Base-by-base conservation (phyloP, 37 sponge, comb jelly and placozoan species). In the Lycopodina hypogea region DNA sequence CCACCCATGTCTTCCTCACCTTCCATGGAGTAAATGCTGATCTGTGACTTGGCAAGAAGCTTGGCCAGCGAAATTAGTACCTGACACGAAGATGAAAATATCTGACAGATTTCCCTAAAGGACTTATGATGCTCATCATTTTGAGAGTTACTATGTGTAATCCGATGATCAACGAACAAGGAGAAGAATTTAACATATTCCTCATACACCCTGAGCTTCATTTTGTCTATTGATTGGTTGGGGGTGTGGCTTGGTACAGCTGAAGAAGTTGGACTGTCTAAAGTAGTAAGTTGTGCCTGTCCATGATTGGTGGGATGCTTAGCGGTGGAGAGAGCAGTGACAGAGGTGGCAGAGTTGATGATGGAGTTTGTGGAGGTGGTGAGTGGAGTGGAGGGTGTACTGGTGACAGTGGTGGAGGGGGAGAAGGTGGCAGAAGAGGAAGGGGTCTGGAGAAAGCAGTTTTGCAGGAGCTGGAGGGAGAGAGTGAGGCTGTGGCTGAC, bases 161-260 rank as follows among this genome's bases (percentile, higher is more conserved):
- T n/a, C 21, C 55, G 65, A 30, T 53, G 6, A 32, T 36, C 30
- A 8, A 78, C n/a, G 30, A 78, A 78, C 18, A 35, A 21, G 18
- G 68, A 48, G 39, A 78, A 78, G 36, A 68, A 68, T 1, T 21
- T 24, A 12, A 78, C 36, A 67, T 68, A 78, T 7, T 76, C 61
- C 12, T 35, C 56, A 35, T 19, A 50, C 8, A 56, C 51, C 24
- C 53, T 15, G 35, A 52, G 35, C 38, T 29, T 51, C 68, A 68
- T 68, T 41, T 77, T 65, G 9, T 77, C 50, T 36, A 34, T 22
- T 38, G 35, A 34, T 22, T 33, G 60, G n/a, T 28, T 2, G 18
- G 51, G 50, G 29, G n/a, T 21, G 68, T n/a, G n/a, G n/a, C n/a
- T n/a, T n/a, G n/a, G n/a, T n/a, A n/a, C n/a, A n/a, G n/a, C n/a